A percentile compares a stretch with the other conserved stretches of the same genome.
phyloP scores from a whole-genome alignment of 2,888 invertebrate species.

The Beris chalybata region DNA sequence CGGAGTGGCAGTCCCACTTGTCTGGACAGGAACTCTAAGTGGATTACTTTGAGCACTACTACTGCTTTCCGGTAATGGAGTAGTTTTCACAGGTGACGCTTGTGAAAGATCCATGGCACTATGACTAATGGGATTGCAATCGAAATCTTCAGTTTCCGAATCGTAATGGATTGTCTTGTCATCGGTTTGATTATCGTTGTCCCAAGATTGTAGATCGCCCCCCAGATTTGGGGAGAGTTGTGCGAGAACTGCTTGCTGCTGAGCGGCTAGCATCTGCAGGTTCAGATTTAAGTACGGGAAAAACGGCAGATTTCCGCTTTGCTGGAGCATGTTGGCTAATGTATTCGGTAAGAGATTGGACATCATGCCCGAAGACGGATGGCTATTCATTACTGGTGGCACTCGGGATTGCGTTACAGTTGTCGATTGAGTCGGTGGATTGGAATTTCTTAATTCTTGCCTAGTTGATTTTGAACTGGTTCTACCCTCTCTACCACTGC shows the following conservation, averaged over 20 bases:
- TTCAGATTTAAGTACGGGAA: conserved; percentile 56
- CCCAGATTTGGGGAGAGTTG: conserved; percentile 53
- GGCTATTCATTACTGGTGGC: conserved; percentile 21
- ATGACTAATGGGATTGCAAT: conserved; percentile 42
- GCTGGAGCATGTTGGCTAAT: conserved; percentile 49
- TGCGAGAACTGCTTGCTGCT: conserved; percentile 53
- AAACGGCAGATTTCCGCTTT: conserved; percentile 51
- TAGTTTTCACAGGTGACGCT: conserved; percentile 50
- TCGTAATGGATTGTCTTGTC: not conserved
- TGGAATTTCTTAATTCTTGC: conserved; percentile 40
- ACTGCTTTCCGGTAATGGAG: not conserved
- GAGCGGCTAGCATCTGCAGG: conserved; percentile 55
- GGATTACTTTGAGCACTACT: not conserved
- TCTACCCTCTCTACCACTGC: conserved; percentile 32
- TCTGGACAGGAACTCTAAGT: too few relatives aligned
- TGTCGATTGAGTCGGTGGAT: conserved; percentile 37
- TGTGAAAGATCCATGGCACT: conserved; percentile 53
- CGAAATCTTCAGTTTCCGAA: conserved; percentile 33
- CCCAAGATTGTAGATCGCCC: conserved; percentile 38
- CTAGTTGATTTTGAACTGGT: conserved; percentile 9
- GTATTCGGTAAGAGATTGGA: conserved; percentile 47
- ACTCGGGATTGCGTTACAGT: conserved; percentile 31
- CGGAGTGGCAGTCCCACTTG: conserved; percentile 41
- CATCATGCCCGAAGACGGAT: conserved; percentile 33
- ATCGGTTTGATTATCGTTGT: not conserved